Percentiles rank a stretch among this genome's conserved stretches.
These are phyloP conservation scores for Dasysyrphus albostriatus DNA, from an alignment of 2,888 invertebrate genomes.

Conservation along the genomic window DNA sequence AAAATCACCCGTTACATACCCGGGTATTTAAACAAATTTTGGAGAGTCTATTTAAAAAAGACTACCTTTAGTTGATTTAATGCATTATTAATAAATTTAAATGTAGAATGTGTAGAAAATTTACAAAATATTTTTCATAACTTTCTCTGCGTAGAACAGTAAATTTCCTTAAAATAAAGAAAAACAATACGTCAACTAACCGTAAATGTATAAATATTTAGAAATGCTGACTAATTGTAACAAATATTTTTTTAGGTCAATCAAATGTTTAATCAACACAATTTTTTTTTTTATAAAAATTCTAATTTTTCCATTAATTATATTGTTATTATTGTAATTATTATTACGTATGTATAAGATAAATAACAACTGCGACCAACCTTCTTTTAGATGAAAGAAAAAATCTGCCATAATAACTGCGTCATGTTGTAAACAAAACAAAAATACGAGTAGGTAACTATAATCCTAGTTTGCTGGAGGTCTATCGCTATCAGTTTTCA, in stretches of 20 bases:
- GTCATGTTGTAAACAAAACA: background rate
- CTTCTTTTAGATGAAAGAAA: background rate
- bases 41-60: too few relatives aligned
- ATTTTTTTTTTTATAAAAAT: background rate
- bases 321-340: background rate
- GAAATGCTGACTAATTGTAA: background rate
- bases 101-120: too few relatives aligned
- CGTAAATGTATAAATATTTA: background rate
- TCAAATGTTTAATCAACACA: background rate
- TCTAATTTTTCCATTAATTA: background rate
- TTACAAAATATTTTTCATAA: too few relatives aligned
- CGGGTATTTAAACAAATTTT: too few relatives aligned
- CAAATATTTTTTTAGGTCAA: background rate
- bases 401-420: background rate
- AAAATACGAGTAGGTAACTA: background rate
- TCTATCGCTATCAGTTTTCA: background rate
- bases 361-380: background rate
- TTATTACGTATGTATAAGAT: background rate
- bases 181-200: background rate
- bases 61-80: too few relatives aligned
- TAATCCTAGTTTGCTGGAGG: slow-evolving; percentile 12
- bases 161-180: background rate
- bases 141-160: too few relatives aligned
- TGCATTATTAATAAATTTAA: too few relatives aligned
- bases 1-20: too few relatives aligned